Evolutionary conservation across 35 echinoderm and acorn worm genomes (phyloP).

Genomic region (Apostichopus parvimensis): DNA sequence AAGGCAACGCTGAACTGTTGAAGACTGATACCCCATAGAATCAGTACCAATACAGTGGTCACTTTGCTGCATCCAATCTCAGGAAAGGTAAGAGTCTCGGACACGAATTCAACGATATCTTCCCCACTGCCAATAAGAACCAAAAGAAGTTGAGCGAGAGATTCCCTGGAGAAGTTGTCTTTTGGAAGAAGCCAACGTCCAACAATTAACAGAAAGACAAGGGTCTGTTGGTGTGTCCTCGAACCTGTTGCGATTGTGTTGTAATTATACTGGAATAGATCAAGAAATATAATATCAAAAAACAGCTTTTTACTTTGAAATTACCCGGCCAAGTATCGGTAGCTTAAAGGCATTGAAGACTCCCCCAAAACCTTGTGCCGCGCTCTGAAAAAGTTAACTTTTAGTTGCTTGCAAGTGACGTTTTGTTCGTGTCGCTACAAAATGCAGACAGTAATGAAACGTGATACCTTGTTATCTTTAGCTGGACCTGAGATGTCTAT

Average conservation of each 20-base stretch:
- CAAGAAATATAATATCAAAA: not conserved
- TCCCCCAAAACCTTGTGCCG: no score
- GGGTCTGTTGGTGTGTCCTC: not conserved
- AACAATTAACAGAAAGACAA: slow-evolving; percentile 45
- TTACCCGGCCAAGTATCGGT: no score
- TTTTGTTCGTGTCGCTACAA: no score
- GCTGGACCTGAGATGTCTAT: no score
- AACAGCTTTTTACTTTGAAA: no score
- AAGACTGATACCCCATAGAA: slow-evolving; percentile 39
- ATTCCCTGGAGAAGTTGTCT: slow-evolving; percentile 47
- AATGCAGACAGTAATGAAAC: no score
- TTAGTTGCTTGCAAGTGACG: no score
- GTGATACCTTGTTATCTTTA: no score
- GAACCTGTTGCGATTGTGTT: not conserved
- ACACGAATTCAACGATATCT: slow-evolving; percentile 61
- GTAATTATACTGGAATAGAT: not conserved
- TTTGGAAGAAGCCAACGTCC: slow-evolving; percentile 68
- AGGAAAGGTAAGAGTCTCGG: not conserved
- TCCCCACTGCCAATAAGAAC: slow-evolving; percentile 49
- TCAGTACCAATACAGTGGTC: slow-evolving; percentile 12
- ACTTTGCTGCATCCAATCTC: slow-evolving; percentile 21
- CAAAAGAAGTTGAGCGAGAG: slow-evolving; percentile 56
- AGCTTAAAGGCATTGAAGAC: no score
- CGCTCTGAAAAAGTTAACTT: no score
- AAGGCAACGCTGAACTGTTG: slow-evolving; percentile 51